Base-by-base conservation (phyloP, 2,888 invertebrate species). In the Aphidius colemani region DNA sequence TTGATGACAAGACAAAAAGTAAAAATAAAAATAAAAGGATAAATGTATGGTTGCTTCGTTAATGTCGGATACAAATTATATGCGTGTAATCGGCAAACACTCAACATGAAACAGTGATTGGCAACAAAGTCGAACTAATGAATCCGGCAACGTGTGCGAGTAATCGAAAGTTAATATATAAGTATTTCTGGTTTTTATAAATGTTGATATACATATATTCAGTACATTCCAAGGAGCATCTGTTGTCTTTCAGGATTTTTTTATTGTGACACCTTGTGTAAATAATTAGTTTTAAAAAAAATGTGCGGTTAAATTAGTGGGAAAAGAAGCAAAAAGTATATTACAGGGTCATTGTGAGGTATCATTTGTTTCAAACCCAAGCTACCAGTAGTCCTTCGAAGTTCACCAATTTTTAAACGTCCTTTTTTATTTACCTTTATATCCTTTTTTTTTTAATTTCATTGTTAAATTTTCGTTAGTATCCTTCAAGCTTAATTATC, bases 381-480 rank as follows among this genome's bases (percentile, higher is more conserved):
- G 59, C 63, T 50, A 66, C 57, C 63, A 61, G 68, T 57, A 50
- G 59, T 66, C 64, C 61, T 62, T 64, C 59, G 62, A 46, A 66
- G 60, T 56, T 65, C 67, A 68, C 70, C 68, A 70, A 68, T 70
- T 68, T 67, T 64, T 65, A 30, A 30, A 5, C 5, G 30, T 30
- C 30, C 0, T 30, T 30, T 30, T 66, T 67, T 68, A 66, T 67
- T 61, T 60, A 61, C 51, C 61, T 44, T 59, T 53, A 51, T 44
- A 59, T 60, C 61, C 57, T 51, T 13, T 53, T 59, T 51, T 13
- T 53, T 61, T 61, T 58, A 30, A 30, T 30, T 30, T 5, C 5
- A 5, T 30, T 30, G 30, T 30, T 30, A 30, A 30, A 30, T 30
- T 30, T 30, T 30, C 5, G 0, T 30, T 30, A 2, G 3, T 30